A percentile compares a stretch with the other conserved stretches of the same genome.
These are phyloP conservation scores for Vimba vimba DNA, from an alignment of 2,113 vertebrate genomes.

Conservation along the genomic window DNA sequence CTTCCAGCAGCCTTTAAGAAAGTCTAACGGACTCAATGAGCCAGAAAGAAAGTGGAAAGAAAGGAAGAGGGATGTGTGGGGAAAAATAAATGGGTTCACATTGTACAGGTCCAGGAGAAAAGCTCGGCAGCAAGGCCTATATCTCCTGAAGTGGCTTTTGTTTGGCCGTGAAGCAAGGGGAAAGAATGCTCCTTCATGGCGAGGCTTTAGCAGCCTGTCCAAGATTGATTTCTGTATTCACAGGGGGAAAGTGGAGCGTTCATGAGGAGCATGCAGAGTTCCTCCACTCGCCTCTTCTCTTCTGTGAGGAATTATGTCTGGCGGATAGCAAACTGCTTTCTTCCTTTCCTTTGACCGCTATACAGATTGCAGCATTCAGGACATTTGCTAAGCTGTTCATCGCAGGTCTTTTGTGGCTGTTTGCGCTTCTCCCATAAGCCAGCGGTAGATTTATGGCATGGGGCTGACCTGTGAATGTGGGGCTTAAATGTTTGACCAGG, in stretches of 20 bases:
- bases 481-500: slow-evolving; percentile 68
- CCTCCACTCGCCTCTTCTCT: slow-evolving; percentile 68
- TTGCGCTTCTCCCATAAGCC: slow-evolving; percentile 72
- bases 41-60: slow-evolving; percentile 78
- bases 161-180: slow-evolving; percentile 81
- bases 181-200: slow-evolving; percentile 86
- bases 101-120: slow-evolving; percentile 78
- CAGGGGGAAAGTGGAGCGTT: slow-evolving; percentile 86
- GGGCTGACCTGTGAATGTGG: slow-evolving; percentile 74
- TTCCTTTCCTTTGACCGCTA: slow-evolving; percentile 57
- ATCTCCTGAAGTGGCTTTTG: slow-evolving; percentile 91
- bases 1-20: slow-evolving; percentile 74
- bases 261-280: slow-evolving; percentile 97
- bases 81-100: slow-evolving; percentile 77
- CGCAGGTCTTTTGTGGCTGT: slow-evolving; percentile 59
- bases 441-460: slow-evolving; percentile 69
- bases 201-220: slow-evolving; percentile 79
- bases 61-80: slow-evolving; percentile 79
- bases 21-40: slow-evolving; percentile 83
- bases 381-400: slow-evolving; percentile 68
- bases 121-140: slow-evolving; percentile 81
- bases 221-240: slow-evolving; percentile 94
- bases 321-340: slow-evolving; percentile 58
- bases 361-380: slow-evolving; percentile 68
- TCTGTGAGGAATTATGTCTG: slow-evolving; percentile 70